Percentiles rank a stretch among this genome's conserved stretches.
phyloP scores from a whole-genome alignment of 2,888 invertebrate genomes.

The Drosophila diplacantha region DNA sequence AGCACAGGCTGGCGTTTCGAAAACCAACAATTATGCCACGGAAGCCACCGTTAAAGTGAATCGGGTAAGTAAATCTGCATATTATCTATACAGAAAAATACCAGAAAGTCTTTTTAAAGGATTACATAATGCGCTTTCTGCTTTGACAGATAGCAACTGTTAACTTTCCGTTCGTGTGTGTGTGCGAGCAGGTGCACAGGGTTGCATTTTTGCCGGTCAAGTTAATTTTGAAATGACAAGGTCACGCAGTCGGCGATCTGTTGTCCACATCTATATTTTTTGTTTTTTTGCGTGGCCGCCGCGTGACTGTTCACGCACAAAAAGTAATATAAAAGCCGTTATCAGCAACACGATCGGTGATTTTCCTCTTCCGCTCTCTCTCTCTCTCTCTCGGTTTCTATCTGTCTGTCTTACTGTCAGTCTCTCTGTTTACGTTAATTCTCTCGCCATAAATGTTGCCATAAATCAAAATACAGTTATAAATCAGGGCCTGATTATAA shows the following conservation, averaged over 20 bases:
- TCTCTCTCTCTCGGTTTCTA: background rate
- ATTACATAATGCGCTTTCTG: conserved; percentile 61
- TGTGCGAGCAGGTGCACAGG: conserved; percentile 48
- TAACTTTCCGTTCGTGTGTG: conserved; percentile 19
- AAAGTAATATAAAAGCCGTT: conserved; percentile 1
- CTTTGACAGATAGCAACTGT: conserved; percentile 24
- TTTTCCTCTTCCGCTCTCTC: background rate
- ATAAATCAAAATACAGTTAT: conserved; percentile 1
- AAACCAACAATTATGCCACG: conserved; percentile 77
- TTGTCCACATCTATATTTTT: conserved; percentile 1
- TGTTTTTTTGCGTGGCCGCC: conserved; percentile 38
- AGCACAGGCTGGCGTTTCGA: conserved; percentile 70
- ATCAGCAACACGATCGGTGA: conserved; percentile 28
- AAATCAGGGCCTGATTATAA: background rate
- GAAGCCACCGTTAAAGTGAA: conserved; percentile 77
- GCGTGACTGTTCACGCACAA: conserved; percentile 39
- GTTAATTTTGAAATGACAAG: conserved; percentile 29
- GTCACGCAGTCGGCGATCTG: conserved; percentile 19
- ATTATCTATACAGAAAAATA: conserved; percentile 9
- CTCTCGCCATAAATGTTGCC: conserved; percentile 18
- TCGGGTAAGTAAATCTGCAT: conserved; percentile 70
- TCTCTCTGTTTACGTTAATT: conserved; percentile 35
- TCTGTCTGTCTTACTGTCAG: background rate
- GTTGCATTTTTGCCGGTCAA: conserved; percentile 52
- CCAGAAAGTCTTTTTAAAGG: conserved; percentile 15